Conservation (phyloP, 2,113 vertebrate species). For the Brachirus orientalis region DNA sequence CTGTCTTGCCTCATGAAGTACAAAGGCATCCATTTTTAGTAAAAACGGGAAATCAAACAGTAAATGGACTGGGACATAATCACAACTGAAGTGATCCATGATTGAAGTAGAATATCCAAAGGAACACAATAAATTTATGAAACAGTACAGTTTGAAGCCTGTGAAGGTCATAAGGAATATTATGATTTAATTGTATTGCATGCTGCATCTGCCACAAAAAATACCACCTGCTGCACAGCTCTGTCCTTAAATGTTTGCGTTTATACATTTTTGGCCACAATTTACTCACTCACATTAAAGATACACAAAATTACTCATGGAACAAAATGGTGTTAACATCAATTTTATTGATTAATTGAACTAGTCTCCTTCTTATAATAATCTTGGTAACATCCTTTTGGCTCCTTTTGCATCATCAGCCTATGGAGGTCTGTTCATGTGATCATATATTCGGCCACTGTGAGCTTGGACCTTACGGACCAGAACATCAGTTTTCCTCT, state of each 20-base stretch:
- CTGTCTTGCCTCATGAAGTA: constrained; percentile 25
- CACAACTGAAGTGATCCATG: constrained; percentile 15
- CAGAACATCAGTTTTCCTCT: too few relatives aligned
- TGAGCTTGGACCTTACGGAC: too few relatives aligned
- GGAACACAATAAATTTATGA: constrained; percentile 1
- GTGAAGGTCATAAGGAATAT: constrained; percentile 9
- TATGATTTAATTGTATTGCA: constrained; percentile 18
- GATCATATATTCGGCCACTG: too few relatives aligned
- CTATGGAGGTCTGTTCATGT: too few relatives aligned
- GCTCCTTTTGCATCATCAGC: too few relatives aligned
- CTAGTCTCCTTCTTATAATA: too few relatives aligned
- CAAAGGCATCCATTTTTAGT: constrained; percentile 13
- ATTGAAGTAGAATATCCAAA: constrained; percentile 6
- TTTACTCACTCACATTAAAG: too few relatives aligned
- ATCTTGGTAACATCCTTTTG: too few relatives aligned
- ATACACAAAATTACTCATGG: too few relatives aligned
- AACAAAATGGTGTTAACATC: too few relatives aligned
- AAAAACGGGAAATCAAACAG: constrained; percentile 11
- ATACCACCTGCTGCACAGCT: constrained; percentile 6
- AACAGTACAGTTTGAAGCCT: not conserved
- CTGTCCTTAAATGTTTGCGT: not conserved
- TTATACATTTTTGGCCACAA: too few relatives aligned
- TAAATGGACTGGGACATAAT: constrained; percentile 26
- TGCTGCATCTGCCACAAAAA: not conserved
- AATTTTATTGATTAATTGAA: too few relatives aligned